Conservation (phyloP, 2,888 invertebrate genomes). For the Nomada fabriciana region DNA sequence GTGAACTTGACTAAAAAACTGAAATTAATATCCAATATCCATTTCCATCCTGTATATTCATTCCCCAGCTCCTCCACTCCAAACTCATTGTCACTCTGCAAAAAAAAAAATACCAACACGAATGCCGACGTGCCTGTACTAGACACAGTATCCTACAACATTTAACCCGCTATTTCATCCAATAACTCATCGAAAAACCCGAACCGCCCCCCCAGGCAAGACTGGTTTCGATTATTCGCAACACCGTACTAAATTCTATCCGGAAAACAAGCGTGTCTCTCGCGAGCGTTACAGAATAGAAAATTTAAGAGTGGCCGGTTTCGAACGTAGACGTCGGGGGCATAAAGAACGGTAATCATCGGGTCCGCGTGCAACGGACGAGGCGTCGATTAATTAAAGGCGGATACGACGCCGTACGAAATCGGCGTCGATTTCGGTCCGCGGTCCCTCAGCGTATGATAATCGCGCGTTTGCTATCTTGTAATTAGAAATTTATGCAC, state of each 20-base stretch:
- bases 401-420: conserved; percentile 6
- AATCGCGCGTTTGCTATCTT: conserved; percentile 76
- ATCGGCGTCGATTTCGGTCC: conserved; percentile 38
- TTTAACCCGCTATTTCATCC: neutral
- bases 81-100: no score
- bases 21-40: no score
- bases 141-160: neutral
- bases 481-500: conserved; percentile 84
- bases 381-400: conserved; percentile 47
- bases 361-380: conserved; percentile 10
- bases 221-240: neutral
- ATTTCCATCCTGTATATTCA: no score
- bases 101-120: no score
- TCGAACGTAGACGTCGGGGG: neutral
- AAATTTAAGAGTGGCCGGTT: conserved; percentile 48
- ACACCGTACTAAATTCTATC: conserved; percentile 14
- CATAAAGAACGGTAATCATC: conserved; percentile 41
- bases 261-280: conserved; percentile 27
- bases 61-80: no score
- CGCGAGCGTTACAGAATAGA: conserved; percentile 51
- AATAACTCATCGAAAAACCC: conserved; percentile 20
- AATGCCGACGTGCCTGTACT: no score
- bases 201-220: neutral
- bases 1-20: no score
- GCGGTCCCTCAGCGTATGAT: conserved; percentile 42